These are phyloP conservation scores for Trichonephila inaurata DNA, from an alignment of 1,140 invertebrate species.

Conservation along the genomic window DNA sequence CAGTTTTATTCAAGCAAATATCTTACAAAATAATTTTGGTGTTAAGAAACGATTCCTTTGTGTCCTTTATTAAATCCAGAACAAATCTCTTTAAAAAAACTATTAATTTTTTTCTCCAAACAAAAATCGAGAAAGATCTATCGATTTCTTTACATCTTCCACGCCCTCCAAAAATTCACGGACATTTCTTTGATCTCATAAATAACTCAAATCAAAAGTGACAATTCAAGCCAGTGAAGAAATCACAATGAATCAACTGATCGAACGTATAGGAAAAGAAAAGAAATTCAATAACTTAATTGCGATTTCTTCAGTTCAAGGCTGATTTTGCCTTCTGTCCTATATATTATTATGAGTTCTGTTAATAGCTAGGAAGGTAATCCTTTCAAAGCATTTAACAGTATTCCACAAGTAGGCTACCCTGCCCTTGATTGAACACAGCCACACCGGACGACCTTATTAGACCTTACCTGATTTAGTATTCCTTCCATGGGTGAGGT, in stretches of 20 bases:
- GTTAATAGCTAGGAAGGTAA: not conserved
- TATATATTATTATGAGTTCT: not conserved
- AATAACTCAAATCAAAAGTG: not conserved
- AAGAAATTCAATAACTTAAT: not conserved
- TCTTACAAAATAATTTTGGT: no score
- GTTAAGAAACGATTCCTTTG: no score
- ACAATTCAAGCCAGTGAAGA: not conserved
- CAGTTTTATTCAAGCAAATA: no score
- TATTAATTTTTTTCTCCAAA: not conserved
- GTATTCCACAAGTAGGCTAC: not conserved
- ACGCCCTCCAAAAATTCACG: not conserved
- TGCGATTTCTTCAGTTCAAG: constrained; percentile 13
- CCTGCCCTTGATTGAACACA: not conserved
- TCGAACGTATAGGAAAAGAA: not conserved
- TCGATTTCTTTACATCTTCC: not conserved
- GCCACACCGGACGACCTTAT: not conserved
- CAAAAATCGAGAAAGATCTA: not conserved
- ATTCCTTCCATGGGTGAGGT: not conserved
- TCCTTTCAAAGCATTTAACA: not conserved
- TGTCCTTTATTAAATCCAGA: no score
- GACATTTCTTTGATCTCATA: not conserved
- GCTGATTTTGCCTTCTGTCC: not conserved
- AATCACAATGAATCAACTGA: not conserved
- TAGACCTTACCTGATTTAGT: constrained; percentile 13
- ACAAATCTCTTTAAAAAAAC: no score